Percentiles rank a stretch among this genome's conserved stretches.
These are phyloP conservation scores for Drosophila pegasa DNA, from an alignment of 2,888 invertebrate species.

Conservation along the genomic window DNA sequence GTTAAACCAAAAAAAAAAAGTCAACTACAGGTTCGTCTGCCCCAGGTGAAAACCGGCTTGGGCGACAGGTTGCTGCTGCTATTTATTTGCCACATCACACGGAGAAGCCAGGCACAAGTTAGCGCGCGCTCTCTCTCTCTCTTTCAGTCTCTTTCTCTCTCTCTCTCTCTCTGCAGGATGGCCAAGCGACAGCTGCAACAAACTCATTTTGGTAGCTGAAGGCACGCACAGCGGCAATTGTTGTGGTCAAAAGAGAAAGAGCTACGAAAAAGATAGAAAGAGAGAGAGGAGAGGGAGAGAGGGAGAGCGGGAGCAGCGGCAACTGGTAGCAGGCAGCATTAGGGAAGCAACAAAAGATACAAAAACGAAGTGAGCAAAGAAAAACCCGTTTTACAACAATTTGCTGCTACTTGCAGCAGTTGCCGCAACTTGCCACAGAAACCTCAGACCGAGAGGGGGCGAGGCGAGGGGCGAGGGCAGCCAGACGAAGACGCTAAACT, in stretches of 20 bases:
- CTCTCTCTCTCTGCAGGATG: slow-evolving; percentile 38
- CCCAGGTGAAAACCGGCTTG: slow-evolving; percentile 52
- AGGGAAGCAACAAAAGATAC: slow-evolving; percentile 53
- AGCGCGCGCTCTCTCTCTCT: neutral
- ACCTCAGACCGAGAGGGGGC: no score
- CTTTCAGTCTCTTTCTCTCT: neutral
- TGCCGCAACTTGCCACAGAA: slow-evolving; percentile 47
- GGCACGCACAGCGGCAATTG: slow-evolving; percentile 44
- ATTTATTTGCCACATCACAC: slow-evolving; percentile 54
- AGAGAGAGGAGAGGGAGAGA: slow-evolving; percentile 8
- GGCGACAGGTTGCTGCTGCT: slow-evolving; percentile 57
- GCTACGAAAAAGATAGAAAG: slow-evolving; percentile 12
- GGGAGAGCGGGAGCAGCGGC: slow-evolving; percentile 13
- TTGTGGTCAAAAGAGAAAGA: slow-evolving; percentile 40
- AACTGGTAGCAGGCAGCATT: slow-evolving; percentile 59
- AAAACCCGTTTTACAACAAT: slow-evolving; percentile 79
- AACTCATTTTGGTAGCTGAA: slow-evolving; percentile 53
- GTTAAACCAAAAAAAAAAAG: neutral
- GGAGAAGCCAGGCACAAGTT: slow-evolving; percentile 22
- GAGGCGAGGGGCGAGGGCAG: neutral
- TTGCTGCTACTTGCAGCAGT: slow-evolving; percentile 64
- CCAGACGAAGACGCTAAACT: slow-evolving; percentile 55
- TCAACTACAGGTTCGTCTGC: slow-evolving; percentile 33
- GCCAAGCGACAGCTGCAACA: slow-evolving; percentile 53
- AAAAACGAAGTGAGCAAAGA: slow-evolving; percentile 29